A percentile compares a stretch with the other conserved stretches of the same genome.
Conservation (phyloP, 2,888 invertebrate genomes). For the Sisyra nigra region DNA sequence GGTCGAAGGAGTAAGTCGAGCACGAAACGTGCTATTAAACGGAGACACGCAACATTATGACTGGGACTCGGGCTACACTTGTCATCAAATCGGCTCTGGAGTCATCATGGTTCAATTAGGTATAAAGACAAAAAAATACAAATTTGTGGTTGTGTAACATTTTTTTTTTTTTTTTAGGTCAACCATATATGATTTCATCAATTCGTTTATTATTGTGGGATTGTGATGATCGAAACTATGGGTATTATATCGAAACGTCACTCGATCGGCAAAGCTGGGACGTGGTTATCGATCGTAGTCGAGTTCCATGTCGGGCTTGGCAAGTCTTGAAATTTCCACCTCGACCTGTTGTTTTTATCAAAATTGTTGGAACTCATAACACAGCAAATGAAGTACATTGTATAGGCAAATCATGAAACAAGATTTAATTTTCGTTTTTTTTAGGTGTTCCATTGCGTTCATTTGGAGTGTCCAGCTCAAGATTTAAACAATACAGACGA, state of each 20-base stretch:
- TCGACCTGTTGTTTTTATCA: constrained; percentile 79
- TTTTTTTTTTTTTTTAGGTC: constrained; percentile 29
- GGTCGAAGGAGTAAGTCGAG: constrained; percentile 88
- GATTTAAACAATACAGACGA: constrained; percentile 9
- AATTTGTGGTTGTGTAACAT: not conserved
- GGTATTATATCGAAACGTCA: constrained; percentile 91
- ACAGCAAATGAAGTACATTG: constrained; percentile 81
- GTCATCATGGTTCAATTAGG: constrained; percentile 89
- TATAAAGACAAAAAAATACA: constrained; percentile 12
- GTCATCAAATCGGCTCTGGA: constrained; percentile 90
- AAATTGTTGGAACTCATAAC: constrained; percentile 91
- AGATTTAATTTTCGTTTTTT: constrained; percentile 9
- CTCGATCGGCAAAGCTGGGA: constrained; percentile 88
- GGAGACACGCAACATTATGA: constrained; percentile 91
- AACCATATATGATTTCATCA: constrained; percentile 85
- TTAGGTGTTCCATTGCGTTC: constrained; percentile 94
- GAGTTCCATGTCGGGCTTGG: constrained; percentile 85
- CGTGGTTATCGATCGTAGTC: constrained; percentile 72
- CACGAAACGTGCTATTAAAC: constrained; percentile 87
- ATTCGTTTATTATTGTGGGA: constrained; percentile 93
- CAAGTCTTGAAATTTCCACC: constrained; percentile 75
- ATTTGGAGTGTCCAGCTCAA: constrained; percentile 89
- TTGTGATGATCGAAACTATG: constrained; percentile 87
- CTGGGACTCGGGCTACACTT: constrained; percentile 98
- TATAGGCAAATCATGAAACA: not conserved